These are phyloP conservation scores for Carabus problematicus DNA, from an alignment of 2,888 invertebrate genomes.

Conservation along the genomic window DNA sequence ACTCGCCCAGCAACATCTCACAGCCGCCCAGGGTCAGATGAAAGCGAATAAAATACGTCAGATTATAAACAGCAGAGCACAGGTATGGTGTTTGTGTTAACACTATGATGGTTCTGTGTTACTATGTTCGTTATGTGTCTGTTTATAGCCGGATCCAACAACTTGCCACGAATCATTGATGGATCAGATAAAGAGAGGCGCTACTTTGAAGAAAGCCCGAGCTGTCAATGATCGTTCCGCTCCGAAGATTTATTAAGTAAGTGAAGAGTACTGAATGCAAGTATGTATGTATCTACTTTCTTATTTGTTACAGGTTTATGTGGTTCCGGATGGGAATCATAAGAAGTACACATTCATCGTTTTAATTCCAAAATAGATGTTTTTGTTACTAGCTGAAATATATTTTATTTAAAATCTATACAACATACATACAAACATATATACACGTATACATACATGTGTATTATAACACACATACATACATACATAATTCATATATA, in stretches of 20 bases:
- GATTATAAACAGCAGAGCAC: constrained; percentile 75
- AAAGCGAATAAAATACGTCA: constrained; percentile 74
- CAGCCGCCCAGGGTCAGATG: constrained; percentile 62
- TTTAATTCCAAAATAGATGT: constrained; percentile 40
- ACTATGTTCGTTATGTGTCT: constrained; percentile 42
- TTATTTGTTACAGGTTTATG: too few relatives aligned
- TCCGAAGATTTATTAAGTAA: constrained; percentile 78
- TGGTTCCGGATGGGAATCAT: too few relatives aligned
- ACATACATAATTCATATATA: constrained; percentile 24
- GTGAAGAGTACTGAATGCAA: neutral
- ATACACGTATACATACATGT: constrained; percentile 17
- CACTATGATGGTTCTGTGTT: constrained; percentile 6
- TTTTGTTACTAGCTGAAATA: constrained; percentile 41
- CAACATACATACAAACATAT: constrained; percentile 19
- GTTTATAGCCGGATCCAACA: constrained; percentile 75
- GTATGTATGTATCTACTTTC: too few relatives aligned
- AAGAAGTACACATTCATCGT: constrained; percentile 26
- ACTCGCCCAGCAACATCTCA: constrained; percentile 67
- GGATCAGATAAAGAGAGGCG: constrained; percentile 92
- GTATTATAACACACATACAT: constrained; percentile 14
- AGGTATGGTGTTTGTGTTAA: constrained; percentile 60
- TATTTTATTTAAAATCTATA: constrained; percentile 36
- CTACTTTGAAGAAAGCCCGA: constrained; percentile 79
- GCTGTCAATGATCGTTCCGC: constrained; percentile 85
- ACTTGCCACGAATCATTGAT: constrained; percentile 87